Percentiles rank a stretch among this genome's conserved stretches.
Conservation (phyloP, 2,797 vertebrate species). For the Urocyon cinereoargenteus region DNA sequence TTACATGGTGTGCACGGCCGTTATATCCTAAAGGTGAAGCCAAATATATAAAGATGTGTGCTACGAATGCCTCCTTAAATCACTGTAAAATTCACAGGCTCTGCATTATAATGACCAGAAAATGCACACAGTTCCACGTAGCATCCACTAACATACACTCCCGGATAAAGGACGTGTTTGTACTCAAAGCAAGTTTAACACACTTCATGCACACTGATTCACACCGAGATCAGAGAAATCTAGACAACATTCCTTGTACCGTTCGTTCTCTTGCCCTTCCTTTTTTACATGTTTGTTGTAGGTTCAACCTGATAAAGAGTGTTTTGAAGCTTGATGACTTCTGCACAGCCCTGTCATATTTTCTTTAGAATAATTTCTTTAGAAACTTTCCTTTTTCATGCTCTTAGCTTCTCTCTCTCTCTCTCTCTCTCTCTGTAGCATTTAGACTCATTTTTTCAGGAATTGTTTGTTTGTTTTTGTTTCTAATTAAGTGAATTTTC, state of each 20-base stretch:
- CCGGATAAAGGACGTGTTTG: rapidly evolving
- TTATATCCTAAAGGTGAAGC: rapidly evolving
- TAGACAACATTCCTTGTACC: rapidly evolving
- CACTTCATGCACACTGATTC: neutral
- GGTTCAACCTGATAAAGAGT: rapidly evolving
- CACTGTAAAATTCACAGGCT: rapidly evolving
- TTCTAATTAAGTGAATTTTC: conserved; percentile 77
- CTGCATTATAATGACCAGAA: rapidly evolving
- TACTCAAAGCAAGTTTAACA: neutral
- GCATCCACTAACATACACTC: rapidly evolving
- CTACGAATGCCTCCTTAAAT: neutral
- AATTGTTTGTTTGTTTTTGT: conserved; percentile 63
- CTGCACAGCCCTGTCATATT: rapidly evolving
- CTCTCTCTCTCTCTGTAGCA: neutral
- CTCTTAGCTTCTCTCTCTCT: neutral
- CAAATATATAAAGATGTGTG: rapidly evolving
- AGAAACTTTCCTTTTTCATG: neutral
- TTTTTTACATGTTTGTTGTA: too few relatives aligned
- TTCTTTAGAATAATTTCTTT: neutral
- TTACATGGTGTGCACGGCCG: rapidly evolving
- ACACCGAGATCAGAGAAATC: neutral
- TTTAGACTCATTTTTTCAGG: neutral
- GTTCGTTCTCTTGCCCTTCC: rapidly evolving
- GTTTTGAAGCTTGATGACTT: neutral
- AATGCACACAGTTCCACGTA: rapidly evolving